phyloP scores from a whole-genome alignment of 1,140 invertebrate genomes.

The Drosophila punjabiensis region DNA sequence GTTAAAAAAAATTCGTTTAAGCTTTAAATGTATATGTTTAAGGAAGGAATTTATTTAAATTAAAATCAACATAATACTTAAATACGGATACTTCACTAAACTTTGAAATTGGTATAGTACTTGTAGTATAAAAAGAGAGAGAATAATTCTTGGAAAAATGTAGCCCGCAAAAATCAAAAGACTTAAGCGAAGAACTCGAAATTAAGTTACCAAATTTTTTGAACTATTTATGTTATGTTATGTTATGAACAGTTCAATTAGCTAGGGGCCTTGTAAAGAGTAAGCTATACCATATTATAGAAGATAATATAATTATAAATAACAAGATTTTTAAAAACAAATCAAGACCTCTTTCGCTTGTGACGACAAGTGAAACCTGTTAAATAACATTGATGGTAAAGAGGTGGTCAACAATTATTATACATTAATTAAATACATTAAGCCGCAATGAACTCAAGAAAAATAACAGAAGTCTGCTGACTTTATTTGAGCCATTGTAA shows the following conservation, averaged over 20 bases:
- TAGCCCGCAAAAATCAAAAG: constrained; percentile 39
- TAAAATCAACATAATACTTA: too few species aligned
- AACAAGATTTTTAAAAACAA: not conserved
- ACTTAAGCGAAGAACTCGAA: constrained; percentile 58
- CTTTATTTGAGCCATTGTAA: constrained; percentile 1
- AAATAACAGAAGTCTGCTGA: constrained; percentile 37
- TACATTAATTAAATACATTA: too few species aligned
- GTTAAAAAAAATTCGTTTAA: not conserved
- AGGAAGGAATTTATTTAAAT: too few species aligned
- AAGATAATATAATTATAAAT: not conserved
- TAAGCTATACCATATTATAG: too few species aligned
- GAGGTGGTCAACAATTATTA: not conserved
- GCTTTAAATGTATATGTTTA: too few species aligned
- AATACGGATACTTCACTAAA: too few species aligned
- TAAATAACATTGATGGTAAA: not conserved
- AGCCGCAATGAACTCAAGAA: not conserved
- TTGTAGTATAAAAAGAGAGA: too few species aligned
- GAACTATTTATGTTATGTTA: not conserved
- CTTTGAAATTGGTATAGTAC: too few species aligned
- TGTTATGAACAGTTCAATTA: not conserved
- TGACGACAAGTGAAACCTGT: not conserved
- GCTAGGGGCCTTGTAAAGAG: too few species aligned
- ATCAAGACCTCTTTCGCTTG: too few species aligned
- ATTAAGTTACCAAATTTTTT: constrained; percentile 12
- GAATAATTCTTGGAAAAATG: too few species aligned